Evolutionary conservation across 2,797 vertebrate genomes (phyloP), one percentile per base, ranked within the genome.

Genomic region (Synanceia verrucosa): DNA sequence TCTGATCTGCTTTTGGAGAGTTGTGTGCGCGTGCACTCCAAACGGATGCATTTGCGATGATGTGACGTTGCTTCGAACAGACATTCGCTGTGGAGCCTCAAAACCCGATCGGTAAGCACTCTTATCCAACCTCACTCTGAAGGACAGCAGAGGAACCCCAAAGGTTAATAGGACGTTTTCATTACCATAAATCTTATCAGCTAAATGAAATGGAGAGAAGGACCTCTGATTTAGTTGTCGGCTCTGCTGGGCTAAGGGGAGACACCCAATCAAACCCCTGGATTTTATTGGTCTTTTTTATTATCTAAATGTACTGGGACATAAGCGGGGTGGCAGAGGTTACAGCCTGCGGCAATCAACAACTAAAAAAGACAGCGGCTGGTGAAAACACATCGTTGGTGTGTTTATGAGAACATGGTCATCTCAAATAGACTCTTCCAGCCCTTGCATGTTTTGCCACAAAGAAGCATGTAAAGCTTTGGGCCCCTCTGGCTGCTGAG

Each of bases 161-260:
- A 55, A 91, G 93, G 91, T 93, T 94, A 94, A 91, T 84, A 86
- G 87, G 86, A 91, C 82, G 71, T 89, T 89, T 91, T 92, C 83
- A 91, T 93, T 91, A 89, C 85, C 92, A 94, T 94, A 94, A 94
- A 94, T 95, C 93, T 90, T 88, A 93, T 90, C 92, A 90, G 88
- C 89, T 92, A 93, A 93, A 92, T 93, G 91, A 94, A 93, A 93
- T 87, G 87, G 90, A 90, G 87, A 88, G 78, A 86, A 76, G 86
- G 82, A 86, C 84, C 86, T 78, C 82, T 91, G 91, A 91, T 94
- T 93, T 91, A 92, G 87, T 84, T 50, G 56, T 77, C 81, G 65
- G 66, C 79, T 85, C 85, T 62, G 73, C 65, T 52, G 86, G 85
- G 74, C 70, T 86, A 85, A 86, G 86, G 86, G 85, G 90, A 88